phyloP scores from a whole-genome alignment of 37 sponge, comb jelly and placozoan genomes.

The Diacarnus erythraeanus region DNA sequence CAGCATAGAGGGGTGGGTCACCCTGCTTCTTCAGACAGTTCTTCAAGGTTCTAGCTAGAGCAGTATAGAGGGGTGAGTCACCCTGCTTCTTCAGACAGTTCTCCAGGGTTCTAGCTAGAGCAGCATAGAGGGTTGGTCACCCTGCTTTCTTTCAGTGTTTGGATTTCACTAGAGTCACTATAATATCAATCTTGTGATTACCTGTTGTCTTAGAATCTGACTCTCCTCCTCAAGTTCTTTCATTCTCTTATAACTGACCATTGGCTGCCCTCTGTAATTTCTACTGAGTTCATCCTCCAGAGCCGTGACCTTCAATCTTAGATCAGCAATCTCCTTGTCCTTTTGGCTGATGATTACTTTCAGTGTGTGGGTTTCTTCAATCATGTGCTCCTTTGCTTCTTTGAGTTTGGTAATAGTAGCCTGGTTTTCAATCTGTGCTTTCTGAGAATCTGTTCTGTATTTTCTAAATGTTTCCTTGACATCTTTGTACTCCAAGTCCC shows the following conservation, averaged over 20 bases:
- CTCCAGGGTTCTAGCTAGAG: no score
- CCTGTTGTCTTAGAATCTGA: constrained; percentile 31
- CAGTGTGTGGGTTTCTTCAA: not conserved
- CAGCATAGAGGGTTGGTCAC: no score
- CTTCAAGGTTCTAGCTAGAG: no score
- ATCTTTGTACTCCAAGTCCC: constrained; percentile 61
- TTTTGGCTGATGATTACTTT: not conserved
- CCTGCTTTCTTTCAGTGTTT: no score
- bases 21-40: no score
- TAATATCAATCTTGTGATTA: no score
- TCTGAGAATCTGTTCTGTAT: constrained; percentile 34
- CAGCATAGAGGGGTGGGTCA: no score
- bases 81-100: no score
- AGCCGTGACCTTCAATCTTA: not conserved
- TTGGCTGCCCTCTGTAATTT: not conserved
- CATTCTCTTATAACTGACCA: not conserved
- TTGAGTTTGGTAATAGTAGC: constrained; percentile 29
- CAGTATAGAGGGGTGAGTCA: no score
- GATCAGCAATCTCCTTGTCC: not conserved
- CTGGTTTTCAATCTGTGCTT: constrained; percentile 39
- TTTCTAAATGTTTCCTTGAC: constrained; percentile 25
- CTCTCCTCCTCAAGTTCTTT: constrained; percentile 43
- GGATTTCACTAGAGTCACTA: no score
- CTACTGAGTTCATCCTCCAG: not conserved
- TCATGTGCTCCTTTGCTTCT: constrained; percentile 5